Evolutionary conservation across 2,797 vertebrate species (phyloP).

Genomic region (Loris lydekkerianus): DNA sequence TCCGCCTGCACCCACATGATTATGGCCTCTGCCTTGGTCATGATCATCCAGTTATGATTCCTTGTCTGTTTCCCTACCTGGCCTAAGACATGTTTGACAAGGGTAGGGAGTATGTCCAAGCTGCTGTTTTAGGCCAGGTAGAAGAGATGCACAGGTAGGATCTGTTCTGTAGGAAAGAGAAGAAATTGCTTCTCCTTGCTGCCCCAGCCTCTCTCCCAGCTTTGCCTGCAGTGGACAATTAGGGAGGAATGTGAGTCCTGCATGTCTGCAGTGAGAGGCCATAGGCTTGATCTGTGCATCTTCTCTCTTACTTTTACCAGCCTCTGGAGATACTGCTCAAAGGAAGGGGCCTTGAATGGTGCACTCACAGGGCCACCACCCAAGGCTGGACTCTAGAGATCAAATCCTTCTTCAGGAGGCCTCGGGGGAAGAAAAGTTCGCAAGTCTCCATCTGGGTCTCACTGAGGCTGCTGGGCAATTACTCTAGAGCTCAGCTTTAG

Average conservation of each 20-base stretch:
- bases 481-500: slow-evolving; percentile 61
- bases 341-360: not conserved
- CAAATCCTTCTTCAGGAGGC: not conserved
- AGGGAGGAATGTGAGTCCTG: not conserved
- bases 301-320: not conserved
- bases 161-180: not conserved
- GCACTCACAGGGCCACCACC: not conserved
- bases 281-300: not conserved
- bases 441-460: not conserved
- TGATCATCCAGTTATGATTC: not conserved
- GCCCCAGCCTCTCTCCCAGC: not conserved
- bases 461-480: slow-evolving; percentile 61
- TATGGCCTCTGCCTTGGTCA: not conserved
- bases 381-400: not conserved
- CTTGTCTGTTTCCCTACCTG: not conserved
- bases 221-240: not conserved
- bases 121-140: not conserved
- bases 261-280: not conserved
- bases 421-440: not conserved
- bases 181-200: not conserved
- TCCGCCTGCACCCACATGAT: too few species aligned
- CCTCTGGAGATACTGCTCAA: not conserved
- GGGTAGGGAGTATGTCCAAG: not conserved
- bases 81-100: not conserved
- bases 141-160: not conserved